Evolutionary conservation across 2,797 vertebrate genomes (phyloP).

Genomic region (Phoeniculus purpureus): DNA sequence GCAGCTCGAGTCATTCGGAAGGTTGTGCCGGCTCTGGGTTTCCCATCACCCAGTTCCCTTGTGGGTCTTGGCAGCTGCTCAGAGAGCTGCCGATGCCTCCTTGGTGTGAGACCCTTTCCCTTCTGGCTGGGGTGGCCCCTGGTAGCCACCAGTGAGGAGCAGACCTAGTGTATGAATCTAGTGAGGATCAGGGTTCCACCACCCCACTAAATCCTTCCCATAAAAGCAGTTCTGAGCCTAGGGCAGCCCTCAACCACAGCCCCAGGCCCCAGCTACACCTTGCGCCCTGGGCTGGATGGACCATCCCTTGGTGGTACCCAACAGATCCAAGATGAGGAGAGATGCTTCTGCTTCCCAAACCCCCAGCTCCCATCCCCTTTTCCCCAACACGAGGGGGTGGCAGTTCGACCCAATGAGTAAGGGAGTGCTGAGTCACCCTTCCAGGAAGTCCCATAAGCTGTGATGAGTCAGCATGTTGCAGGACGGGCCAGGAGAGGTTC

Average conservation of each 20-base stretch:
- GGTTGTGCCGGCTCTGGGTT: not conserved
- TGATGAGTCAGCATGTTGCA: conserved; percentile 1
- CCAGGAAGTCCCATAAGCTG: conserved; percentile 23
- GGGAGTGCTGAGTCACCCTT: conserved; percentile 48
- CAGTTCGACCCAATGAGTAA: not conserved
- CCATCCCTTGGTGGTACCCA: not conserved
- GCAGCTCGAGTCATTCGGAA: not conserved
- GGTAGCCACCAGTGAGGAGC: not conserved
- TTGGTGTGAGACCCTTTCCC: not conserved
- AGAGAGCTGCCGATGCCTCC: not conserved
- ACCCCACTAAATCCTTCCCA: not conserved
- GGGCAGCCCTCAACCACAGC: not conserved
- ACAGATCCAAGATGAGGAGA: rapidly evolving
- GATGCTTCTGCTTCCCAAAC: not conserved
- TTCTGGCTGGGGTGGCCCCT: not conserved
- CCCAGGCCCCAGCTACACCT: not conserved
- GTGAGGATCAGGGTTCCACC: too few relatives aligned
- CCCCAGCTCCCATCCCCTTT: not conserved
- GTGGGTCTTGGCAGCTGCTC: not conserved
- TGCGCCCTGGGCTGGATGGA: rapidly evolving
- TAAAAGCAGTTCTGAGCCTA: rapidly evolving
- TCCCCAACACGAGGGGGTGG: not conserved
- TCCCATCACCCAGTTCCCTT: not conserved
- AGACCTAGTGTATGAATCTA: rapidly evolving
- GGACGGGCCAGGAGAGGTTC: not conserved